Evolutionary conservation across 2,888 invertebrate genomes (phyloP).

Genomic region (Syrista parreyssii): DNA sequence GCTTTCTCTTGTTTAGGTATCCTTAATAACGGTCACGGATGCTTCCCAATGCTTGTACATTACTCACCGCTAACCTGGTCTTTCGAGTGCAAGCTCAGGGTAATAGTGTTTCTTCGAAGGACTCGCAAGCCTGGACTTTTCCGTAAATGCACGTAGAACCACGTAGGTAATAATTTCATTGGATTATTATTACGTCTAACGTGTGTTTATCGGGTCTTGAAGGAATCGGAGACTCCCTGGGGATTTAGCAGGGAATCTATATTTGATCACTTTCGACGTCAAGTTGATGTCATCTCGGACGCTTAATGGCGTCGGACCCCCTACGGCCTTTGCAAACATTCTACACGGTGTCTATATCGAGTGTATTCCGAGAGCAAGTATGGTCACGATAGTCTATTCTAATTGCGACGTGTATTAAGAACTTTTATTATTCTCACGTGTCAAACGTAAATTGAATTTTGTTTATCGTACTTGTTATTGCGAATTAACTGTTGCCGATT

Average conservation of each 20-base stretch:
- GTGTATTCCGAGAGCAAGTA: conserved; percentile 44
- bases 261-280: conserved; percentile 57
- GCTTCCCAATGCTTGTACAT: neutral
- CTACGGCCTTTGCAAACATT: conserved; percentile 49
- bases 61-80: neutral
- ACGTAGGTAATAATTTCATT: neutral
- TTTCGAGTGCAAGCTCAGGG: neutral
- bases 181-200: conserved; percentile 4
- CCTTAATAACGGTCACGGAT: neutral
- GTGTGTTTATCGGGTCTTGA: conserved; percentile 19
- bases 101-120: neutral
- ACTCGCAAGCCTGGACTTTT: neutral
- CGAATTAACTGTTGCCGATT: neutral
- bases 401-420: neutral
- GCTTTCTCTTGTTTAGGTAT: neutral
- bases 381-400: neutral
- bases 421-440: neutral
- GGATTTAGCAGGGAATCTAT: conserved; percentile 46
- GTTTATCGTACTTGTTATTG: neutral
- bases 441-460: neutral
- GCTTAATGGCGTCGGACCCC: conserved; percentile 50
- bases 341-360: conserved; percentile 39
- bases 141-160: neutral
- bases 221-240: neutral
- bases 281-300: conserved; percentile 47